Conservation (phyloP, 1,140 invertebrate genomes). For the Aphidius gifuensis region DNA sequence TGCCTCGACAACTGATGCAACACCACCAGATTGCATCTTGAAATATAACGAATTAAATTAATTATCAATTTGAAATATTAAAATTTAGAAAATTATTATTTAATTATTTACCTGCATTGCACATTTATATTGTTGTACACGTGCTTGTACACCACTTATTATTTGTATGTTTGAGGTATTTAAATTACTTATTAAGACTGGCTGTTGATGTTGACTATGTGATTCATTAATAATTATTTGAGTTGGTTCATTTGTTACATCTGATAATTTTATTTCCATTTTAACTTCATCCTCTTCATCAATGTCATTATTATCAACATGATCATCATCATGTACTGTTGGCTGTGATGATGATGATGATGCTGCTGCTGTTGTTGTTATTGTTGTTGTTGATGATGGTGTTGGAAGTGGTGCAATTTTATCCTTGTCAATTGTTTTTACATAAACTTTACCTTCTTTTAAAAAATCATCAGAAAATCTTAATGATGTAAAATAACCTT, state of each 20-base stretch:
- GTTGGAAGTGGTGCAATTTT: constrained; percentile 23
- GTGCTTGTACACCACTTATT: constrained; percentile 52
- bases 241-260: constrained; percentile 40
- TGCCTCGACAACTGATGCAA: constrained; percentile 48
- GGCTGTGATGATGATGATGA: too few species aligned
- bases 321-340: constrained; percentile 30
- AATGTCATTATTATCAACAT: constrained; percentile 45
- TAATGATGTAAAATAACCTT: constrained; percentile 63
- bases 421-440: constrained; percentile 47
- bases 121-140: constrained; percentile 57
- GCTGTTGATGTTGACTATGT: constrained; percentile 43
- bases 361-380: too few species aligned
- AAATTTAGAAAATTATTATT: background rate
- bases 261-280: constrained; percentile 36
- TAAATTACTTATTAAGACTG: constrained; percentile 56
- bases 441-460: constrained; percentile 62
- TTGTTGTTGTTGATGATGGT: constrained; percentile 24
- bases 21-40: constrained; percentile 51
- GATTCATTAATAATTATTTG: constrained; percentile 33
- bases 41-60: constrained; percentile 15
- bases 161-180: constrained; percentile 58
- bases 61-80: too few species aligned
- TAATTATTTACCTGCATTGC: constrained; percentile 50
- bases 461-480: constrained; percentile 62
- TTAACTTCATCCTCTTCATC: constrained; percentile 25